Evolutionary conservation across 2,797 vertebrate genomes (phyloP).

Genomic region (Lepus townsendii): DNA sequence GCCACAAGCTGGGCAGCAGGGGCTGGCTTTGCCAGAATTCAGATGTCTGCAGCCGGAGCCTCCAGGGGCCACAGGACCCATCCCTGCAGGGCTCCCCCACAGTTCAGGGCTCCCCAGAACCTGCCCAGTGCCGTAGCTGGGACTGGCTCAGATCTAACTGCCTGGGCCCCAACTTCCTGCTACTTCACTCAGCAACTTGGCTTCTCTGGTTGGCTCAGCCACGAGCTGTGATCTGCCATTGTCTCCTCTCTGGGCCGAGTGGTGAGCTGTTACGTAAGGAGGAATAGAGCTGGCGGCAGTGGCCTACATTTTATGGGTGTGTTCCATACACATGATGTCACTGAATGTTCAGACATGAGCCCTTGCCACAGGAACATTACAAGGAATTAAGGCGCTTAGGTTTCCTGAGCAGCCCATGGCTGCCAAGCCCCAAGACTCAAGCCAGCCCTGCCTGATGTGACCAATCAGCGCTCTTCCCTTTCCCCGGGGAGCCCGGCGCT

Average conservation of each 20-base stretch:
- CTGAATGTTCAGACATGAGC: background rate
- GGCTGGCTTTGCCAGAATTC: background rate
- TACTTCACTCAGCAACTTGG: background rate
- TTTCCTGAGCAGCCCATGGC: background rate
- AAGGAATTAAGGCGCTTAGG: background rate
- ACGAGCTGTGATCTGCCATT: too few relatives aligned
- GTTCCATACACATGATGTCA: background rate
- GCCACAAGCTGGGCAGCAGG: background rate
- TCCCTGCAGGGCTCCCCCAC: background rate
- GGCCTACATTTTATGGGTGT: background rate
- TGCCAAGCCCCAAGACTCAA: background rate
- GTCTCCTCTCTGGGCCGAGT: background rate
- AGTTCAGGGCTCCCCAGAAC: background rate
- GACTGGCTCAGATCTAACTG: too few relatives aligned
- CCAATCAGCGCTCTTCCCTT: background rate
- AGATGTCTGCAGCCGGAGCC: background rate
- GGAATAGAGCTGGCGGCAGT: background rate
- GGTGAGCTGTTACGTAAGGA: background rate
- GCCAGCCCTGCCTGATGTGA: background rate
- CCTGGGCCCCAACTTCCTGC: background rate
- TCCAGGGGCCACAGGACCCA: background rate
- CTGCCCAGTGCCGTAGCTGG: background rate
- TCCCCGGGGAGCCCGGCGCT: accelerated
- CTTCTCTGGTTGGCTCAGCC: background rate
- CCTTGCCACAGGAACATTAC: background rate